Evolutionary conservation across 2,888 invertebrate genomes (phyloP).

Genomic region (Eueremaeus valkanovi): DNA sequence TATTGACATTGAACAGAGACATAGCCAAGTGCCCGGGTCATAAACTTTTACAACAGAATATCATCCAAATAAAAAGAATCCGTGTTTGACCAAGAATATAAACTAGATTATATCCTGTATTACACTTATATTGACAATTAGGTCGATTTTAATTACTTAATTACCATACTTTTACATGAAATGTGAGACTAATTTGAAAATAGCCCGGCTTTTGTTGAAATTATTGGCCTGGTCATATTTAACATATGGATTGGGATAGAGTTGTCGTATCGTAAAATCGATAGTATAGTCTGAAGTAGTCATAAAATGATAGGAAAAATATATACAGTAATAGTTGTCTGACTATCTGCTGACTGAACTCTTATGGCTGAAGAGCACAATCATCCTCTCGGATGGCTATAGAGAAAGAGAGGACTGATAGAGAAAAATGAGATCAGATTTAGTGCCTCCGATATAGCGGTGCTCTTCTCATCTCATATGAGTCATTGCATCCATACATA

Average conservation of each 20-base stretch:
- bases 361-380: slow-evolving; percentile 10
- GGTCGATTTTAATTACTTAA: no score
- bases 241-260: no score
- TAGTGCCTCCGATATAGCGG: neutral
- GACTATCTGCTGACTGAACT: neutral
- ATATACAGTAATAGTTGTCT: slow-evolving; percentile 18
- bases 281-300: neutral
- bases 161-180: no score
- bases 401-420: neutral
- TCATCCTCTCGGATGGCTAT: slow-evolving; percentile 17
- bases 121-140: no score
- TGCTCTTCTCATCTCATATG: slow-evolving; percentile 26
- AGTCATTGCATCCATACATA: slow-evolving; percentile 34
- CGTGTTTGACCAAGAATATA: no score
- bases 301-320: slow-evolving; percentile 31
- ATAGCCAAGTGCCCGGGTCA: no score
- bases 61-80: no score
- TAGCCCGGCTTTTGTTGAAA: neutral
- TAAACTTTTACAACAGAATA: no score
- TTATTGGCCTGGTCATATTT: no score
- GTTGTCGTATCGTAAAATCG: slow-evolving; percentile 22
- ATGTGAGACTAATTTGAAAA: no score
- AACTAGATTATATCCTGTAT: no score
- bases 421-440: slow-evolving; percentile 14
- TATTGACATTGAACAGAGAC: slow-evolving; percentile 5